Conservation (phyloP, 2,113 vertebrate species). For the Dasyprocta punctata region DNA sequence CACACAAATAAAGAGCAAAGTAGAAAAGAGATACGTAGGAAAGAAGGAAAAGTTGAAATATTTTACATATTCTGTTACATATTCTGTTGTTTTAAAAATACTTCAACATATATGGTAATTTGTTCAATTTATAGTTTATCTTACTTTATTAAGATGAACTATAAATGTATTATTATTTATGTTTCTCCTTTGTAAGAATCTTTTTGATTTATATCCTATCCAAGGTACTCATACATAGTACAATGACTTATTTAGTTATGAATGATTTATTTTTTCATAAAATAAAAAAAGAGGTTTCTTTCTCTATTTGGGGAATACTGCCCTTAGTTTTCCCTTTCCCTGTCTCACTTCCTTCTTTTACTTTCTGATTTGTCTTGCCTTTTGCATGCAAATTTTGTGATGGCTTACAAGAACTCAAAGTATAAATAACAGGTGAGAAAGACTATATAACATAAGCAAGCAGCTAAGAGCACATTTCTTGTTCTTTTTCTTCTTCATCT, state of each 20-base stretch:
- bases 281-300: neutral
- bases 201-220: neutral
- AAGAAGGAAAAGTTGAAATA: neutral
- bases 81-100: neutral
- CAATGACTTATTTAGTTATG: neutral
- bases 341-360: neutral
- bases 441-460: neutral
- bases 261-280: neutral
- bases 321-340: neutral
- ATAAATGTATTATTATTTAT: neutral
- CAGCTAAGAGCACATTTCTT: neutral
- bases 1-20: neutral
- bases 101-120: neutral
- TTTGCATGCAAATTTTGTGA: neutral
- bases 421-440: conserved; percentile 8
- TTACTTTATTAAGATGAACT: neutral
- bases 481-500: too few species aligned
- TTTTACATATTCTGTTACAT: neutral
- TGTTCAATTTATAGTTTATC: neutral
- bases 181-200: neutral
- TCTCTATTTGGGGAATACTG: neutral
- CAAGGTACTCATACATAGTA: neutral
- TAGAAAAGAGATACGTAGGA: neutral
- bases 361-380: neutral
- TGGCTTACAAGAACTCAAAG: neutral